Percentiles rank a stretch among this genome's conserved stretches.
phyloP scores from a whole-genome alignment of 2,888 invertebrate genomes.

The Eristalis tenax region DNA sequence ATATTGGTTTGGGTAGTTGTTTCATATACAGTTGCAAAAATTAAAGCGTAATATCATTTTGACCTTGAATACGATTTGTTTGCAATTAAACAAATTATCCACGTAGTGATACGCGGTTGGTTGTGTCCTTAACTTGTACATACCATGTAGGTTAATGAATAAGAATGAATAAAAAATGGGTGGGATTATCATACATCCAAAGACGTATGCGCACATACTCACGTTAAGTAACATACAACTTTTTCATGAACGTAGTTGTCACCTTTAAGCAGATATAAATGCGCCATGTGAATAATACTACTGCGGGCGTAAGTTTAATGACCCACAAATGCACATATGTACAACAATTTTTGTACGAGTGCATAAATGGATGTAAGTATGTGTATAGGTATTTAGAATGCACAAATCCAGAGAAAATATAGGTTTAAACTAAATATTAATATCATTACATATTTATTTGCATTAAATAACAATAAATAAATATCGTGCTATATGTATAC shows the following conservation, averaged over 20 bases:
- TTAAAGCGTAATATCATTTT: not conserved
- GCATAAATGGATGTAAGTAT: not conserved
- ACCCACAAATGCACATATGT: slow-evolving; percentile 16
- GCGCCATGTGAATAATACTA: not conserved
- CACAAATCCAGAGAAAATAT: too few relatives aligned
- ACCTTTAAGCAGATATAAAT: slow-evolving; percentile 26
- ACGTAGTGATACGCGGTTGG: not conserved
- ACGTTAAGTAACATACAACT: too few relatives aligned
- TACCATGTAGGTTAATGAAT: too few relatives aligned
- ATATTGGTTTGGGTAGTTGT: not conserved
- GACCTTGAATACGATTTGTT: not conserved
- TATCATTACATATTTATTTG: too few relatives aligned
- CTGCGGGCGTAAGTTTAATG: slow-evolving; percentile 23
- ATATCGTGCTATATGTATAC: too few relatives aligned
- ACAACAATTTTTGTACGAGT: not conserved
- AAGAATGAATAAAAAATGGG: too few relatives aligned
- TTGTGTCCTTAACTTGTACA: not conserved
- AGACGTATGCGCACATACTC: too few relatives aligned
- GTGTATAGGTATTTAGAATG: not conserved
- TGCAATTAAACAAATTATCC: not conserved
- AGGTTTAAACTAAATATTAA: too few relatives aligned
- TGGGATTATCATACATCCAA: not conserved
- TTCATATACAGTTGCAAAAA: not conserved
- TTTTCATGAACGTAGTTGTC: not conserved
- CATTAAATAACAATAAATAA: too few relatives aligned